phyloP scores from a whole-genome alignment of 2,113 vertebrate species.

The Chloebia gouldiae region DNA sequence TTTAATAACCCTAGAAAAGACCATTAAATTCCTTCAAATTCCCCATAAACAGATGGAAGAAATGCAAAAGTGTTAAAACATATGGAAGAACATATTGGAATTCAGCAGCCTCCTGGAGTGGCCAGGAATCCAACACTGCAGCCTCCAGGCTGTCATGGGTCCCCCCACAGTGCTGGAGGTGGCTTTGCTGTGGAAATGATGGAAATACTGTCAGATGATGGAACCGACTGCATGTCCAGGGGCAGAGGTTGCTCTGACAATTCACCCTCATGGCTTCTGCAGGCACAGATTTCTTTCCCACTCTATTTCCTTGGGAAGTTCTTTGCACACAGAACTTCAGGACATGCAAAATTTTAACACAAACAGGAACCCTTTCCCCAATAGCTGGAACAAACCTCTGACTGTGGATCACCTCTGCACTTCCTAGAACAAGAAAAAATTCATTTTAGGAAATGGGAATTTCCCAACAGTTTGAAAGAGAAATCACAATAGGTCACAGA shows the following conservation, averaged over 20 bases:
- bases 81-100: constrained; percentile 74
- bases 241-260: neutral
- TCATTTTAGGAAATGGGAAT: neutral
- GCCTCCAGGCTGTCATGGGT: neutral
- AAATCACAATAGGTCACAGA: neutral
- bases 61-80: constrained; percentile 69
- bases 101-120: constrained; percentile 4
- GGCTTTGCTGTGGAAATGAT: neutral
- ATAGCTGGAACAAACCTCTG: neutral
- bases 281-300: neutral
- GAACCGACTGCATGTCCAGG: neutral
- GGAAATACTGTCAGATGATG: neutral
- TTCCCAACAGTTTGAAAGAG: neutral
- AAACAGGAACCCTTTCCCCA: neutral
- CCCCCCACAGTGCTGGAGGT: neutral
- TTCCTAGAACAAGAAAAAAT: neutral
- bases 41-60: constrained; percentile 79
- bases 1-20: constrained; percentile 83
- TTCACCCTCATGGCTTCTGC: neutral
- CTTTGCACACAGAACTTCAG: neutral
- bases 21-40: constrained; percentile 75
- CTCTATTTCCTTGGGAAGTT: neutral
- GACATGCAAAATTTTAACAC: neutral
- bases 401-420: neutral
- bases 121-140: neutral